phyloP scores from a whole-genome alignment of 2,888 invertebrate species.

The Oxyteleia sp. region DNA sequence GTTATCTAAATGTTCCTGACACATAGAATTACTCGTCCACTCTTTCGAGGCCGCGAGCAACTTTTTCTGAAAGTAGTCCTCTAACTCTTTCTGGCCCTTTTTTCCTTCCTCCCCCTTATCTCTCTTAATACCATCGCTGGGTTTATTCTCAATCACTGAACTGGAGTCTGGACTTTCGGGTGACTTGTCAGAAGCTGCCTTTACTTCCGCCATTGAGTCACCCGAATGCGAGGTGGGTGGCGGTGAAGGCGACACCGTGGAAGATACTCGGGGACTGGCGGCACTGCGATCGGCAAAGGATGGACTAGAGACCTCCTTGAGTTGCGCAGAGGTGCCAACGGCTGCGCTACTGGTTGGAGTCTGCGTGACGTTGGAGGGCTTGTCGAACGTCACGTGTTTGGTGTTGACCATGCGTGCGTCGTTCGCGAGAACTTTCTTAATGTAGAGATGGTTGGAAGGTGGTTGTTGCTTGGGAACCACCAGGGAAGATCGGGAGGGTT shows the following conservation, averaged over 20 bases:
- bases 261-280: slow-evolving; percentile 82
- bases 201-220: slow-evolving; percentile 60
- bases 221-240: slow-evolving; percentile 73
- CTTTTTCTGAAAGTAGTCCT: slow-evolving; percentile 79
- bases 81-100: slow-evolving; percentile 73
- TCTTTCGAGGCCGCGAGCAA: slow-evolving; percentile 79
- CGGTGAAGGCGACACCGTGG: slow-evolving; percentile 83
- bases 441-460: slow-evolving; percentile 54
- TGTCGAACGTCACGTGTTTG: slow-evolving; percentile 55
- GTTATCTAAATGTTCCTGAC: slow-evolving; percentile 80
- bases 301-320: slow-evolving; percentile 55
- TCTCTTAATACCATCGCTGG: slow-evolving; percentile 8
- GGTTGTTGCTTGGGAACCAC: slow-evolving; percentile 82
- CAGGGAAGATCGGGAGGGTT: slow-evolving; percentile 81
- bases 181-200: slow-evolving; percentile 79
- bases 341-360: slow-evolving; percentile 28
- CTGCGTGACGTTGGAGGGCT: slow-evolving; percentile 21
- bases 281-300: slow-evolving; percentile 68
- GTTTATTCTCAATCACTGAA: slow-evolving; percentile 78
- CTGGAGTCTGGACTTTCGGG: slow-evolving; percentile 84
- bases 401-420: slow-evolving; percentile 20
- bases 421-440: slow-evolving; percentile 50
- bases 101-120: slow-evolving; percentile 36
- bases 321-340: slow-evolving; percentile 27
- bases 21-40: slow-evolving; percentile 79